Evolutionary conservation across 2,113 vertebrate species (phyloP).

Genomic region (Baryphthengus martii): DNA sequence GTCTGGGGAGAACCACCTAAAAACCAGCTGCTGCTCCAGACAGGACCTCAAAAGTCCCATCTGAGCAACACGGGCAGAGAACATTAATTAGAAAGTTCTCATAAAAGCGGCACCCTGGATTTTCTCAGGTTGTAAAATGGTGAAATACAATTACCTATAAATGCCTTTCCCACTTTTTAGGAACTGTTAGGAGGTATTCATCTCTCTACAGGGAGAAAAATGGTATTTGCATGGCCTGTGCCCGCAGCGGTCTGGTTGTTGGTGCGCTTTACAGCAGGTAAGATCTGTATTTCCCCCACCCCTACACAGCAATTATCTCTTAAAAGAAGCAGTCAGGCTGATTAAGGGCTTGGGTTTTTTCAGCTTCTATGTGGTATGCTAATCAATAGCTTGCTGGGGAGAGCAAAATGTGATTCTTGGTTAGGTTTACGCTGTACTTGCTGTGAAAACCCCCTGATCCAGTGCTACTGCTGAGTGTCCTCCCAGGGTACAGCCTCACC

Average conservation of each 20-base stretch:
- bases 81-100: rapidly evolving
- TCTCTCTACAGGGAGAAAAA: neutral
- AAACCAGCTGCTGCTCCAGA: neutral
- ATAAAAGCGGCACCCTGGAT: rapidly evolving
- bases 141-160: rapidly evolving
- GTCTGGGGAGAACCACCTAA: neutral
- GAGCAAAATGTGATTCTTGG: neutral
- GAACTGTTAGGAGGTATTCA: neutral
- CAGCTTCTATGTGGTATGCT: rapidly evolving
- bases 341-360: neutral
- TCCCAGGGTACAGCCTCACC: neutral
- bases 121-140: neutral
- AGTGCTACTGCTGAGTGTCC: rapidly evolving
- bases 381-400: neutral
- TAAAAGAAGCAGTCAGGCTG: neutral
- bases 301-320: neutral
- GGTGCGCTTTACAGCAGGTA: neutral
- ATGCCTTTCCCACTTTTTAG: rapidly evolving
- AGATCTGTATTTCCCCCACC: neutral
- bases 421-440: neutral
- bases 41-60: rapidly evolving
- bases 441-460: neutral
- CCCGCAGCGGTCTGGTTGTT: neutral
- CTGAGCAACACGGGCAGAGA: rapidly evolving
- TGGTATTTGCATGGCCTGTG: neutral